Evolutionary conservation across 2,888 invertebrate species (phyloP).

Genomic region (Microdon myrmicae): DNA sequence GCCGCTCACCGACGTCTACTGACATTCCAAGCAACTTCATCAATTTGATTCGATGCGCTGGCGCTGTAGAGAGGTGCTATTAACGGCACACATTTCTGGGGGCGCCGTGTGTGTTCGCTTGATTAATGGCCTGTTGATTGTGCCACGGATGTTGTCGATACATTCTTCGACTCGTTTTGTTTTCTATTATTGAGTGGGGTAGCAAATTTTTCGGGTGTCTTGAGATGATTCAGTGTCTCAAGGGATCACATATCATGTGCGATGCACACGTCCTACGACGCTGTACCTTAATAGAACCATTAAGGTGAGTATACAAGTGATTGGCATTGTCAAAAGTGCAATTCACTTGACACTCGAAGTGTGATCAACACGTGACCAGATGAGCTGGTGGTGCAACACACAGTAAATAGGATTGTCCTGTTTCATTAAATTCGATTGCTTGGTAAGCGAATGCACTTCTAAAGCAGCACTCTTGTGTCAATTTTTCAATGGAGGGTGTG

Average conservation of each 20-base stretch:
- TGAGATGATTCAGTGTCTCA: constrained; percentile 59
- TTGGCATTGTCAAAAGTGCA: constrained; percentile 30
- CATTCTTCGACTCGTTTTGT: no score
- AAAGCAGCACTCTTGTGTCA: no score
- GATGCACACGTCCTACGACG: constrained; percentile 32
- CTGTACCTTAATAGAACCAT: constrained; percentile 16
- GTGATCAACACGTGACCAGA: constrained; percentile 44
- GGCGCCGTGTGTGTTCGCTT: constrained; percentile 15
- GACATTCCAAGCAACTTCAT: constrained; percentile 42
- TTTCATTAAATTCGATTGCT: no score
- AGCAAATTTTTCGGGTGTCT: constrained; percentile 1
- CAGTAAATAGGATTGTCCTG: no score
- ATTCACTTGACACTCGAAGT: constrained; percentile 51
- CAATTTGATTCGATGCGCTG: constrained; percentile 45
- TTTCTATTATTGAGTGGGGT: no score
- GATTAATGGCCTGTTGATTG: constrained; percentile 36
- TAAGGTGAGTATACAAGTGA: constrained; percentile 7
- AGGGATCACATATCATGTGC: constrained; percentile 27
- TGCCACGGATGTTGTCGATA: background rate
- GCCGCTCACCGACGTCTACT: constrained; percentile 21
- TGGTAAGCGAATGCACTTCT: no score
- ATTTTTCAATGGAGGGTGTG: no score
- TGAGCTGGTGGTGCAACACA: constrained; percentile 40
- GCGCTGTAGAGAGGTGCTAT: constrained; percentile 28
- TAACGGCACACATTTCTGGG: constrained; percentile 25